Percentiles rank a stretch among this genome's conserved stretches.
Evolutionary conservation across 64 coral and sea anemone genomes (phyloP).

Genomic region (Pachyseris speciosa): DNA sequence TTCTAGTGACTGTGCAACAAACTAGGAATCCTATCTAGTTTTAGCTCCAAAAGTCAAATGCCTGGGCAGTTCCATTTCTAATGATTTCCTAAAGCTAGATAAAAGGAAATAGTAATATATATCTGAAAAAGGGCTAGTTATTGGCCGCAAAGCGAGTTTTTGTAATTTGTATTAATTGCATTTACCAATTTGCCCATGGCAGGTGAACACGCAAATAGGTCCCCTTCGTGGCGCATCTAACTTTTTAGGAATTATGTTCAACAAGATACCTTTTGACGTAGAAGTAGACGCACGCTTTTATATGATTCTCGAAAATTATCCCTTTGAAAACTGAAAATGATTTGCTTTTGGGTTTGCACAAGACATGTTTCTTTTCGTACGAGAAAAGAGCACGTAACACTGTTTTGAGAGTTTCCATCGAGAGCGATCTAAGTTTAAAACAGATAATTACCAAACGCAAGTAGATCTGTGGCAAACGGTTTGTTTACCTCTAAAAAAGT

Average conservation of each 20-base stretch:
- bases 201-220: too few species aligned
- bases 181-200: slow-evolving; percentile 37
- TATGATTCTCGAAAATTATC: not conserved
- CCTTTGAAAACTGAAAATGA: slow-evolving; percentile 10
- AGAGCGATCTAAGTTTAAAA: slow-evolving; percentile 8
- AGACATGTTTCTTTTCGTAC: slow-evolving; percentile 14
- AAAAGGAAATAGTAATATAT: slow-evolving; percentile 29
- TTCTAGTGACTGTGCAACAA: too few species aligned
- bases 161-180: slow-evolving; percentile 20
- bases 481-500: too few species aligned
- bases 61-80: slow-evolving; percentile 6
- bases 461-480: slow-evolving; percentile 8
- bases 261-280: slow-evolving; percentile 21
- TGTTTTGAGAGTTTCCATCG: slow-evolving; percentile 10
- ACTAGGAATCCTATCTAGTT: too few species aligned
- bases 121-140: slow-evolving; percentile 8
- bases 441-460: slow-evolving; percentile 3
- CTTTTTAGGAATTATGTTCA: slow-evolving; percentile 27
- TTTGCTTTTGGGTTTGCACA: not conserved
- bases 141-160: slow-evolving; percentile 19
- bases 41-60: too few species aligned
- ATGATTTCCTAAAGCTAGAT: slow-evolving; percentile 36
- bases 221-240: too few species aligned
- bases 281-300: slow-evolving; percentile 11
- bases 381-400: not conserved